These are phyloP conservation scores for Hapalemur alaotrensis DNA, from an alignment of 2,797 vertebrate genomes.

Conservation along the genomic window DNA sequence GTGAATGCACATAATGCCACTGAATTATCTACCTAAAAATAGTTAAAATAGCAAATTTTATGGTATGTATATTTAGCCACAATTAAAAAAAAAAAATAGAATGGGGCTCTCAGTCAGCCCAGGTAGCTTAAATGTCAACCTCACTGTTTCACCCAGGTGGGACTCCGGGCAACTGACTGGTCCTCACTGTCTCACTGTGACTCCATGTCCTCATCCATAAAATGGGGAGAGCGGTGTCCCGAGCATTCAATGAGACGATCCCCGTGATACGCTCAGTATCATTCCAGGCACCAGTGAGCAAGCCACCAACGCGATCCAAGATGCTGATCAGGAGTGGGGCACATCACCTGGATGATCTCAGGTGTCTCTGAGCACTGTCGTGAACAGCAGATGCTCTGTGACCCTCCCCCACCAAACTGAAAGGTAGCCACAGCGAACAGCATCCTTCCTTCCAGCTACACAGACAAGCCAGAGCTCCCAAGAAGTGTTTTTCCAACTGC, in stretches of 20 bases:
- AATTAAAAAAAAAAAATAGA: neutral
- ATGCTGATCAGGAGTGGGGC: too few species aligned
- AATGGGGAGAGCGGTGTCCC: accelerated
- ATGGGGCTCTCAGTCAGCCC: neutral
- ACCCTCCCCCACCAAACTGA: neutral
- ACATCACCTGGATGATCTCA: accelerated
- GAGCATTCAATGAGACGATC: accelerated
- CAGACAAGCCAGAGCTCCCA: neutral
- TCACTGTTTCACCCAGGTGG: neutral
- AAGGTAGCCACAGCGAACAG: neutral
- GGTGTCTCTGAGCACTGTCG: neutral
- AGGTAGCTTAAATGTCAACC: neutral
- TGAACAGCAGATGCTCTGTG: neutral
- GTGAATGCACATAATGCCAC: neutral
- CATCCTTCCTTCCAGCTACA: neutral
- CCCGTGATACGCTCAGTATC: too few species aligned
- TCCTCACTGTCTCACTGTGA: neutral
- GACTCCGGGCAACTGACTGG: neutral
- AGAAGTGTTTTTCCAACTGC: neutral
- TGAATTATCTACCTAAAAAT: neutral
- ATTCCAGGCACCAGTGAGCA: accelerated
- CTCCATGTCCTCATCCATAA: neutral
- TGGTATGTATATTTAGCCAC: neutral
- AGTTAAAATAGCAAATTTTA: too few species aligned
- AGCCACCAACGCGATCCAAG: accelerated